Conservation (phyloP, 2,113 vertebrate species). For the Phodopus roborovskii region DNA sequence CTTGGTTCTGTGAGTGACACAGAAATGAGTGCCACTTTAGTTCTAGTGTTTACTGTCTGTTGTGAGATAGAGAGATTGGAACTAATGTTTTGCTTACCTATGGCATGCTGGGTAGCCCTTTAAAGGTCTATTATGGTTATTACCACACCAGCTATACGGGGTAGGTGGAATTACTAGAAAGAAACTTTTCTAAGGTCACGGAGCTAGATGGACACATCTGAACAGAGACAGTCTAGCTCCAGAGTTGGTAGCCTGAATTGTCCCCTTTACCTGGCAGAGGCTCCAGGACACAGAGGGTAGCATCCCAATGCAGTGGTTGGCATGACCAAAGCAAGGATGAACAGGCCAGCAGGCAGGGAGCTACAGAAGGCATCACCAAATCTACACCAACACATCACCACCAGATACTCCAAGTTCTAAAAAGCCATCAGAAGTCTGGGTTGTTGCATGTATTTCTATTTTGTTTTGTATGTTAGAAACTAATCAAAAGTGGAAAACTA, state of each 20-base stretch:
- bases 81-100: constrained; percentile 41
- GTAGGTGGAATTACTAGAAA: constrained; percentile 8
- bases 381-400: neutral
- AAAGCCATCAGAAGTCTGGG: constrained; percentile 17
- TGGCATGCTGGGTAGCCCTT: neutral
- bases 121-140: constrained; percentile 13
- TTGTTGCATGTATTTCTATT: constrained; percentile 17
- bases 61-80: neutral
- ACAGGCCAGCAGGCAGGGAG: neutral
- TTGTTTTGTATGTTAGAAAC: constrained; percentile 44
- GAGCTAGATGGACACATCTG: neutral
- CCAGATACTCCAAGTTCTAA: neutral
- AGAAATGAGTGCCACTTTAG: constrained; percentile 6
- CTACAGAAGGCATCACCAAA: neutral
- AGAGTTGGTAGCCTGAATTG: neutral
- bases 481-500: constrained; percentile 21
- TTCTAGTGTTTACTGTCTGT: neutral
- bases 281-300: neutral
- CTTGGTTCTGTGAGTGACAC: neutral
- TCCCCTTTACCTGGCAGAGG: neutral
- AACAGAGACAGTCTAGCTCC: neutral
- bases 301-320: neutral
- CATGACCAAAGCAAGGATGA: neutral
- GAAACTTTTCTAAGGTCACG: neutral
- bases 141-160: neutral